These are phyloP conservation scores for Taenioides sp. DNA, from an alignment of 2,797 vertebrate species.

Conservation along the genomic window DNA sequence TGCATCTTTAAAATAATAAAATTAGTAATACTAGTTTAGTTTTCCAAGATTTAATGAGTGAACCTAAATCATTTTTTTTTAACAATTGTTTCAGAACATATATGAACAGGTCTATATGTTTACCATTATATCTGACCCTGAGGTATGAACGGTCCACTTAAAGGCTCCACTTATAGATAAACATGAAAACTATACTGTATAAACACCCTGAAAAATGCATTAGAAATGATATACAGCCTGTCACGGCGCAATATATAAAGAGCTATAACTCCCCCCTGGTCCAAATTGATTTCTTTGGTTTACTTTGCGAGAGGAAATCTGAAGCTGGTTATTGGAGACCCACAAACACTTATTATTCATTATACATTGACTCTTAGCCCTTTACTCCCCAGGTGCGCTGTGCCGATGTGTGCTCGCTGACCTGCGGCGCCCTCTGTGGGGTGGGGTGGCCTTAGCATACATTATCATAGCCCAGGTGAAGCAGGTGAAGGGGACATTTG, in stretches of 20 bases:
- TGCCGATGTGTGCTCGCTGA: background rate
- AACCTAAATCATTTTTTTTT: too few species aligned
- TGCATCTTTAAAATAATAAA: too few species aligned
- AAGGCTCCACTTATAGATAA: too few species aligned
- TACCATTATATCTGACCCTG: too few species aligned
- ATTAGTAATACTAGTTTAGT: too few species aligned
- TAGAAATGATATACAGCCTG: background rate
- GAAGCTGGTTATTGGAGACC: background rate
- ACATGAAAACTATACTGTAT: too few species aligned
- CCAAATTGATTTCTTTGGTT: background rate
- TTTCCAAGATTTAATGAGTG: too few species aligned
- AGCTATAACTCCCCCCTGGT: background rate
- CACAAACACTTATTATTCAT: background rate
- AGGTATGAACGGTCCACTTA: too few species aligned
- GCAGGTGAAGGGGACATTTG: background rate
- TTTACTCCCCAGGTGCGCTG: background rate
- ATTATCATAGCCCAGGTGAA: background rate
- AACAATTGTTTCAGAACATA: too few species aligned
- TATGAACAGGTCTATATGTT: too few species aligned
- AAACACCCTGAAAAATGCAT: background rate
- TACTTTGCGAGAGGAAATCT: background rate
- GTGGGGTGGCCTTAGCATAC: background rate
- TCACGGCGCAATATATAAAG: background rate
- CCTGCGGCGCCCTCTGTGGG: background rate
- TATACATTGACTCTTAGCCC: background rate